Conservation (phyloP, 1,140 invertebrate species). For the Hesperophylax magnus region DNA sequence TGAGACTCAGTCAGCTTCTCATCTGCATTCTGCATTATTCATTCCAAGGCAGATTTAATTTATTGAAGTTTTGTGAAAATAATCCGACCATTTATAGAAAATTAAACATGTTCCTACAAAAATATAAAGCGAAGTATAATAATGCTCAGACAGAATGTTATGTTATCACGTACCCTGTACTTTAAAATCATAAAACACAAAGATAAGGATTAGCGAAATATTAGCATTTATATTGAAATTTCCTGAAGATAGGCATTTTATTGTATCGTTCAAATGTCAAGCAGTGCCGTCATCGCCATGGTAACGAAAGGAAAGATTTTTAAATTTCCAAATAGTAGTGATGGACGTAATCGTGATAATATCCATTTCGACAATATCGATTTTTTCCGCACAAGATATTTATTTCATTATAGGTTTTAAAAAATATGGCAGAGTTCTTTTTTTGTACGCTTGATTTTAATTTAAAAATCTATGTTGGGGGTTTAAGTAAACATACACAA, state of each 20-base stretch:
- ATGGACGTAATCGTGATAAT: too few relatives aligned
- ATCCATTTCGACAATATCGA: too few relatives aligned
- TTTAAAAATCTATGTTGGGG: too few relatives aligned
- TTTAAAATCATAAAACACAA: slow-evolving; percentile 21
- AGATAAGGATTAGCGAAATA: slow-evolving; percentile 7
- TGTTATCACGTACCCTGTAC: too few relatives aligned
- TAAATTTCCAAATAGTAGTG: too few relatives aligned
- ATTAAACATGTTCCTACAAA: slow-evolving; percentile 26
- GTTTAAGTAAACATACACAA: too few relatives aligned
- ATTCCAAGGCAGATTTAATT: slow-evolving; percentile 40
- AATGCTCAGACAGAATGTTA: too few relatives aligned
- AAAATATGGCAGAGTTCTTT: too few relatives aligned
- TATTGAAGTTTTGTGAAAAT: not conserved
- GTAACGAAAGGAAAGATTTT: not conserved
- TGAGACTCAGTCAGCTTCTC: slow-evolving; percentile 8
- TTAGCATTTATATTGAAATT: not conserved
- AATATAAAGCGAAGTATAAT: not conserved
- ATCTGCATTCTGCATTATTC: slow-evolving; percentile 43
- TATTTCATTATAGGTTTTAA: too few relatives aligned
- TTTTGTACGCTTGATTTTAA: too few relatives aligned
- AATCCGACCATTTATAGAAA: slow-evolving; percentile 7
- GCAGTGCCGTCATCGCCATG: slow-evolving; percentile 27
- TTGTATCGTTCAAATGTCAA: slow-evolving; percentile 40
- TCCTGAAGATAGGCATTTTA: slow-evolving; percentile 18
- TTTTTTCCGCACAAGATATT: too few relatives aligned